A percentile compares a stretch with the other conserved stretches of the same genome.
These are phyloP conservation scores for Alethe castanea DNA, from an alignment of 2,113 vertebrate species.

Conservation along the genomic window DNA sequence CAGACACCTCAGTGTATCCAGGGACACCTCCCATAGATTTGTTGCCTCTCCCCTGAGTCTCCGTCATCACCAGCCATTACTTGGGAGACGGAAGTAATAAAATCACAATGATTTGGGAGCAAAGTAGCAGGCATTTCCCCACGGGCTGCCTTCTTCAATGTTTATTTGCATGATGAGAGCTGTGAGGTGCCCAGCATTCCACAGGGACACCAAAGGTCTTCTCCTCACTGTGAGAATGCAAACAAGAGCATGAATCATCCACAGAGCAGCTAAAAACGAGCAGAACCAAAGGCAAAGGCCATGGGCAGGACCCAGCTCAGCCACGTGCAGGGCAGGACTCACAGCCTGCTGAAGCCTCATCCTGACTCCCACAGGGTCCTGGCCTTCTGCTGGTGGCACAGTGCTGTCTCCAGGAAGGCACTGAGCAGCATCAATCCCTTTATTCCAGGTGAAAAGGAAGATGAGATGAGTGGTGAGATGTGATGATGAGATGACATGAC, in stretches of 20 bases:
- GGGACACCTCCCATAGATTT: accelerated
- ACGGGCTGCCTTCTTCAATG: background rate
- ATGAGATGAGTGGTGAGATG: background rate
- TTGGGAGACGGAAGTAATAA: background rate
- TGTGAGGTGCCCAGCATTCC: background rate
- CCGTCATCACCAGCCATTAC: background rate
- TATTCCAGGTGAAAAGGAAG: background rate
- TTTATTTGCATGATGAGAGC: background rate
- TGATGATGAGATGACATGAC: background rate
- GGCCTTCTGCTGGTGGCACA: background rate
- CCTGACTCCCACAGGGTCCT: background rate
- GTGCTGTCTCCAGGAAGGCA: background rate
- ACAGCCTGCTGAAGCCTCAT: background rate
- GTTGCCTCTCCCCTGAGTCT: background rate
- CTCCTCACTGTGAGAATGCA: background rate
- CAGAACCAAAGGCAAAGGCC: background rate
- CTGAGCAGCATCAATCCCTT: background rate
- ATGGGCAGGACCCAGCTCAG: background rate
- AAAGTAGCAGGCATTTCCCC: background rate
- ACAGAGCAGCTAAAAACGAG: background rate
- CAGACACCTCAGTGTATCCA: background rate
- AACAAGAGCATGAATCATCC: background rate
- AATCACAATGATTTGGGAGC: background rate
- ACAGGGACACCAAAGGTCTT: background rate
- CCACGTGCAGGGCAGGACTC: accelerated